Base-by-base conservation (phyloP, 2,797 vertebrate genomes). In the Platyrinchus mystaceus region DNA sequence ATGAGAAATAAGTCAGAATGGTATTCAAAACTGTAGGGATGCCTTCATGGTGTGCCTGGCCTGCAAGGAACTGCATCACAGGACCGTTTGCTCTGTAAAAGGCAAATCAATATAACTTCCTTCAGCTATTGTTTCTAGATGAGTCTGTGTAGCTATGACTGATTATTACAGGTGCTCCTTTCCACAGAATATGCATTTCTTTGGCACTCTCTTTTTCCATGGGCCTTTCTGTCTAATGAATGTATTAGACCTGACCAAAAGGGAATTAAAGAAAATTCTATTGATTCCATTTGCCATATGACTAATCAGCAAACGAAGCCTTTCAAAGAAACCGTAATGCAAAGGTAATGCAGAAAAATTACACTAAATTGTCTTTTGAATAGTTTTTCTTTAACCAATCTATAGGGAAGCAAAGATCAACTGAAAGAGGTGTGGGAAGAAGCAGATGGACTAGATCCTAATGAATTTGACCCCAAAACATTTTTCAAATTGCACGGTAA, bases 391-490 rank as follows among this genome's bases (percentile, higher is more conserved):
- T 96, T 95, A 91, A 93, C 47, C 84, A 66, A 92, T 96, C 84
- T 95, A 53, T 95, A 99, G 99, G 99, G 99, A 60, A 99, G 99
- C 97, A 99, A 99, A 98, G 99, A 99, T 97, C 99, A 99, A 92
- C 98, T 99, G 83, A 99, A 99, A 95, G 99, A 99, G 96, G 99
- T 99, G 30, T 99, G 99, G 99, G 99, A 99, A 98, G 99, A 99
- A 95, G 97, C 98, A 59, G 99, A 99, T 95, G 99, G 99, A 77
- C 98, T 99, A 89, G 99, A 99, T 95, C 99, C 99, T 58, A 98
- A 99, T 76, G 99, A 99, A 91, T 99, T 99, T 97, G 98, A 99
- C 96, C 98, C 99, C 34, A 99, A 99, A 98, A 99, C 99, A 23
- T 99, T 99, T 98, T 99, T 99, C 97, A 99, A 98, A 93, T 98